A percentile compares a stretch with the other conserved stretches of the same genome.
These are phyloP conservation scores for Poeciliopsis retropinna DNA, from an alignment of 2,113 vertebrate species.

Conservation along the genomic window DNA sequence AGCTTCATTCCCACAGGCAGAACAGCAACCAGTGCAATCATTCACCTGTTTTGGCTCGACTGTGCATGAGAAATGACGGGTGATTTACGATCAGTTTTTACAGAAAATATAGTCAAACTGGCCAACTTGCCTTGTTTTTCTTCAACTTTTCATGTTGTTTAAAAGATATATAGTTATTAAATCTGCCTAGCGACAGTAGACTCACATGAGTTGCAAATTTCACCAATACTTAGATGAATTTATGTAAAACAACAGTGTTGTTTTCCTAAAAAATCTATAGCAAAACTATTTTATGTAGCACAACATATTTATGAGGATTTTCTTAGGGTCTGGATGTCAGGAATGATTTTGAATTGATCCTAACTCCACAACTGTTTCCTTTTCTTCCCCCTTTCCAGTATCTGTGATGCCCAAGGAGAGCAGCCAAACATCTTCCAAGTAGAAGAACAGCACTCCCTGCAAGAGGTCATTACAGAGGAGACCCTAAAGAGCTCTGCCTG, in stretches of 20 bases:
- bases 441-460: conserved; percentile 90
- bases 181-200: not conserved
- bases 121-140: not conserved
- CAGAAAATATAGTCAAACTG: not conserved
- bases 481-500: conserved; percentile 85
- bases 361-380: not conserved
- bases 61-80: conserved; percentile 27
- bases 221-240: not conserved
- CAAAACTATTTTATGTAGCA: not conserved
- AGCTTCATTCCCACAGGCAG: accelerated
- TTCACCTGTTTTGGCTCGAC: not conserved
- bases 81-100: not conserved
- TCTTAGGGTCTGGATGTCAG: not conserved
- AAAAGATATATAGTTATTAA: not conserved
- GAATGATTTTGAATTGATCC: not conserved
- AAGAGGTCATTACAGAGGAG: conserved; percentile 86
- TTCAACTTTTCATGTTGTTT: not conserved
- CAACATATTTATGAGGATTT: not conserved
- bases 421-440: conserved; percentile 93
- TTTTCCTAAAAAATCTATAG: not conserved
- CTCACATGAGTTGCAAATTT: not conserved
- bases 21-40: conserved; percentile 30
- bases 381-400: conserved; percentile 71
- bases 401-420: conserved; percentile 90
- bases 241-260: not conserved